Evolutionary conservation across 2,113 vertebrate genomes (phyloP), one percentile per base, ranked within the genome.

Genomic region (Gavialis gangeticus): DNA sequence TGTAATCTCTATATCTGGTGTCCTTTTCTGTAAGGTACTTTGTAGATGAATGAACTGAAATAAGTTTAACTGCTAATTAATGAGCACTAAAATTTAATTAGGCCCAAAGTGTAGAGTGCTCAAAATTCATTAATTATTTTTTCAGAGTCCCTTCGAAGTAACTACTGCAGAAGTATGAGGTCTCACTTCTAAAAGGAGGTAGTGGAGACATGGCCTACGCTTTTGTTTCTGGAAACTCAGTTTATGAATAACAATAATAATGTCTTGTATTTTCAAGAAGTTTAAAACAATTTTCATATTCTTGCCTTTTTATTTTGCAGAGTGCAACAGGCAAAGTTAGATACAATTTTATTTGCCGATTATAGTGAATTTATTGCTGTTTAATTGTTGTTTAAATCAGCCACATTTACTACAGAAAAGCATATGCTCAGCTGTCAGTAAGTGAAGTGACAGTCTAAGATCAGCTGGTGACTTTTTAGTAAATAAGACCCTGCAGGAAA

Each of bases 11-110:
- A 85, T 21, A 94, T 96, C 77, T 73, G 21, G 5, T 94, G 88
- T 87, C 64, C 79, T 93, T 95, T 95, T 89, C 83, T 96, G 78
- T 90, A 95, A 94, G 82, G 73, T 55, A 92, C 81, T 96, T 96
- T 95, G 66, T 95, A 96, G 87, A 94, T 90, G 92, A 96, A 96
- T 95, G 88, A 95, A 96, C 46, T 46, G 94, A 98, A 98, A 90
- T 94, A 97, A 97, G 96, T 97, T 97, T 96, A 97, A 94, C 90
- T 55, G 25, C 93, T 98, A 98, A 98, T 98, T 98, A 98, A 97
- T 83, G 96, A 95, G 82, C 80, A 93, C 93, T 97, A 98, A 97
- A 97, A 98, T 97, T 97, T 98, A 98, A 98, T 98, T 98, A 92
- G 89, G 69, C 97, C 97, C 97, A 98, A 97, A 98, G 97, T 96